phyloP scores from a whole-genome alignment of 2,113 vertebrate species.

The Mesembrinibis cayennensis region DNA sequence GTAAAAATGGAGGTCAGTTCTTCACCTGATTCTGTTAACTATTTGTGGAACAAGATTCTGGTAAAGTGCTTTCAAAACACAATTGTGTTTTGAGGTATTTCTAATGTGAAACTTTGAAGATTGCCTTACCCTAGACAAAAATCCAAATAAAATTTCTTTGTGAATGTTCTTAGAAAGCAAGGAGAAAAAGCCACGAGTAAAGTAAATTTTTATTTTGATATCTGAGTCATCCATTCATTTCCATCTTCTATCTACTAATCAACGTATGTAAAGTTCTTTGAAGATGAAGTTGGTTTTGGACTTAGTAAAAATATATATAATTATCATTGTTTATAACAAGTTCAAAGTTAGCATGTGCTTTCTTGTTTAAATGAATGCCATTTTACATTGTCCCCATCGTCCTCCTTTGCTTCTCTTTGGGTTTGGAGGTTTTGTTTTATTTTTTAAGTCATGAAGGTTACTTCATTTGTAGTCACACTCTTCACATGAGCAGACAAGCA shows the following conservation, averaged over 20 bases:
- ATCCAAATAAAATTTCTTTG: not conserved
- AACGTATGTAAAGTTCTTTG: not conserved
- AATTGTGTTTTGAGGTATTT: not conserved
- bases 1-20: not conserved
- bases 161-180: not conserved
- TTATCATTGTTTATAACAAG: not conserved
- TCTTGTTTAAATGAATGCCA: not conserved
- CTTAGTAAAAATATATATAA: not conserved
- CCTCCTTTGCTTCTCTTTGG: not conserved
- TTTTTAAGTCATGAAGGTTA: not conserved
- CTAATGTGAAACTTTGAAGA: not conserved
- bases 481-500: not conserved
- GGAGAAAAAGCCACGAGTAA: not conserved
- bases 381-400: not conserved
- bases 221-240: not conserved
- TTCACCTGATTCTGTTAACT: not conserved
- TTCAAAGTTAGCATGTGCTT: not conserved
- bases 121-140: not conserved
- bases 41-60: not conserved
- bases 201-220: not conserved
- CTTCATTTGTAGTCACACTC: not conserved
- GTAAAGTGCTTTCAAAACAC: not conserved
- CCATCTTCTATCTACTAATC: not conserved
- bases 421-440: not conserved
- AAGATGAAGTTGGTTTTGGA: not conserved